Evolutionary conservation across 1,140 invertebrate species (phyloP).

Genomic region (Nasonia giraulti): DNA sequence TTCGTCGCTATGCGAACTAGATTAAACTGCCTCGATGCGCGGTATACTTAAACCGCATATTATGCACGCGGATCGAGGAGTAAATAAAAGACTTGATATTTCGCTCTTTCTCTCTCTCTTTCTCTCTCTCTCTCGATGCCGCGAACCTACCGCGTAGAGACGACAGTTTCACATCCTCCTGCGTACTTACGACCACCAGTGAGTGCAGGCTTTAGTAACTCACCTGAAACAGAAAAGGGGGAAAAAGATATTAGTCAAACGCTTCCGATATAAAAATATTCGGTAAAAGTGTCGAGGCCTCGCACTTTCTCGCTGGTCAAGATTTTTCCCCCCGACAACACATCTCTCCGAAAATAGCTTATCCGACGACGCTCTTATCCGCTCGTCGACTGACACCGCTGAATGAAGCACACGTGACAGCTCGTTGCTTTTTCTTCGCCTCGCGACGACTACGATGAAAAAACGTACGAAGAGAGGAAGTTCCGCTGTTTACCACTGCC

Average conservation of each 20-base stretch:
- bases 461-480: background rate
- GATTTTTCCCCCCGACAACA: background rate
- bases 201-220: background rate
- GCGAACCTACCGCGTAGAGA: too few species aligned
- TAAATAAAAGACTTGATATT: background rate
- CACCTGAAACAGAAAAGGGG: slow-evolving; percentile 21
- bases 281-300: too few species aligned
- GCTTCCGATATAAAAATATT: background rate
- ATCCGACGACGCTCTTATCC: background rate
- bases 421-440: background rate
- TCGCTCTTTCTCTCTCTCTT: too few species aligned
- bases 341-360: slow-evolving; percentile 24
- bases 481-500: background rate
- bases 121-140: too few species aligned
- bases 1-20: background rate
- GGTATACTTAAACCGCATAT: background rate
- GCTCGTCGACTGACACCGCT: background rate
- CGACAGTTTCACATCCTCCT: too few species aligned
- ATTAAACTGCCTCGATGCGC: background rate
- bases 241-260: background rate
- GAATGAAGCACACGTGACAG: background rate
- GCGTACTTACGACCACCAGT: background rate
- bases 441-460: background rate
- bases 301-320: background rate
- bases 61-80: background rate